Evolutionary conservation across 2,797 vertebrate species (phyloP).

Genomic region (Sardinella longiceps): DNA sequence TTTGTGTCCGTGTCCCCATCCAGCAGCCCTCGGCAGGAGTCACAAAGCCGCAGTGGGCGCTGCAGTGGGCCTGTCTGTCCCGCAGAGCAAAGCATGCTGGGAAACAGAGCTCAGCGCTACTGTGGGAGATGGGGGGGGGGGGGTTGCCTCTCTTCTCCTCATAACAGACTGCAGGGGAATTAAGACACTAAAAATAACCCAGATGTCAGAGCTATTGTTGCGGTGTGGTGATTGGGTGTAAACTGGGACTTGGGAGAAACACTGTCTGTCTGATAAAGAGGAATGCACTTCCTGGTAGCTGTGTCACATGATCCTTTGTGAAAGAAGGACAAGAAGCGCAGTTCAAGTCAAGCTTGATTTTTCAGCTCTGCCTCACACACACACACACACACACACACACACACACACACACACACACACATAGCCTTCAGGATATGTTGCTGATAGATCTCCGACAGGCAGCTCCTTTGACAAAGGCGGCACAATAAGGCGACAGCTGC

Average conservation of each 20-base stretch:
- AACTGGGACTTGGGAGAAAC: background rate
- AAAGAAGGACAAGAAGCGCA: background rate
- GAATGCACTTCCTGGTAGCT: conserved; percentile 20
- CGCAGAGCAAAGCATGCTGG: conserved; percentile 43
- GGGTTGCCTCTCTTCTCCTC: background rate
- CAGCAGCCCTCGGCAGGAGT: background rate
- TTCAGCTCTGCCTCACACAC: background rate
- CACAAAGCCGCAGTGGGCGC: background rate
- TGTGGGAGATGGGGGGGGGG: background rate
- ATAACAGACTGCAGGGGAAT: conserved; percentile 11
- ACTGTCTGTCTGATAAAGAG: background rate
- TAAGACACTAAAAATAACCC: conserved; percentile 14
- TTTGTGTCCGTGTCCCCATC: too few relatives aligned
- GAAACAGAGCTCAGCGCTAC: conserved; percentile 23
- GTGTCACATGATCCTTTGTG: background rate
- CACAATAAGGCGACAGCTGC: conserved; percentile 13
- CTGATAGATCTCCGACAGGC: background rate
- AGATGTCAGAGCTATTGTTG: conserved; percentile 17
- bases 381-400: conserved; percentile 4
- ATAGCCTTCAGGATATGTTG: conserved; percentile 12
- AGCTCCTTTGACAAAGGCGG: background rate
- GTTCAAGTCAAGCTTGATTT: conserved; percentile 5
- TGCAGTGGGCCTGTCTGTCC: conserved; percentile 33
- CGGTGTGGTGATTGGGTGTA: background rate
- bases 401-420: conserved; percentile 17